phyloP scores from a whole-genome alignment of 2,113 vertebrate genomes.

The Phodopus roborovskii region DNA sequence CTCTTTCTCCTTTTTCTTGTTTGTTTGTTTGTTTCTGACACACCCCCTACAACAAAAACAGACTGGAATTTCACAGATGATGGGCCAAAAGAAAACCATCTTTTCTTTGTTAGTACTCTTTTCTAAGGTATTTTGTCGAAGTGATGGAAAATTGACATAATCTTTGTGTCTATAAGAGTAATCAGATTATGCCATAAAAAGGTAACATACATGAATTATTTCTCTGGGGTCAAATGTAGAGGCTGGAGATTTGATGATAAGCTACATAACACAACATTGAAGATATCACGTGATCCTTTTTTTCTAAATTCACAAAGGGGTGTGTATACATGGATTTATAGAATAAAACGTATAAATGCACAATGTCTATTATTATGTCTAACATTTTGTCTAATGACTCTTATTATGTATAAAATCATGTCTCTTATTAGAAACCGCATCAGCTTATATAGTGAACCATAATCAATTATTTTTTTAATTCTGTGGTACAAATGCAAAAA shows the following conservation, averaged over 20 bases:
- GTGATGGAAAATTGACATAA: not conserved
- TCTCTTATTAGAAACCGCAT: not conserved
- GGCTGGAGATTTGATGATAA: not conserved
- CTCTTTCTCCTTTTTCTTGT: not conserved
- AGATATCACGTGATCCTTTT: not conserved
- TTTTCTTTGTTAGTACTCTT: not conserved
- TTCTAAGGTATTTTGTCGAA: not conserved
- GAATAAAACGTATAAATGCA: not conserved
- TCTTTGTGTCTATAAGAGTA: not conserved
- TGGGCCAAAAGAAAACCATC: not conserved
- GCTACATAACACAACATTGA: not conserved
- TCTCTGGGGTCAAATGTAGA: not conserved
- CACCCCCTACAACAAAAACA: too few species aligned
- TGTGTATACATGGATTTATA: not conserved
- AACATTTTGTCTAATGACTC: not conserved
- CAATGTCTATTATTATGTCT: not conserved
- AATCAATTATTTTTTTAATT: not conserved
- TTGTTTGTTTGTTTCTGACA: not conserved
- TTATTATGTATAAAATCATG: not conserved
- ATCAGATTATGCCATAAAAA: not conserved
- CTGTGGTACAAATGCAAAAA: not conserved
- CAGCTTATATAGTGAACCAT: not conserved
- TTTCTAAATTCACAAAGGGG: constrained; percentile 4
- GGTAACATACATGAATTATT: not conserved
- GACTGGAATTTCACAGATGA: not conserved